Evolutionary conservation across 2,888 invertebrate species (phyloP).

Genomic region (Erebia aethiops): DNA sequence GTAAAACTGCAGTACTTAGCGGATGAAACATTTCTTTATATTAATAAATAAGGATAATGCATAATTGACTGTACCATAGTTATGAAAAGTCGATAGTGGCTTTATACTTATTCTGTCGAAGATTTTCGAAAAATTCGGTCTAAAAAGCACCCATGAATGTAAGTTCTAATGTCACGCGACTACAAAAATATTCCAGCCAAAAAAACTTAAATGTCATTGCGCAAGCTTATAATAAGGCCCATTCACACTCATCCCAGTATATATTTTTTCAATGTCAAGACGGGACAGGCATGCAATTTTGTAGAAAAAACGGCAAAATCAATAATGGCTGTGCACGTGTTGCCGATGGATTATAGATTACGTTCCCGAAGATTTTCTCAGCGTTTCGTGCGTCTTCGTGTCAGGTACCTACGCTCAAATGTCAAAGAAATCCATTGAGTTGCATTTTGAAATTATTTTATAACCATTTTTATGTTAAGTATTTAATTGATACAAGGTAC

Average conservation of each 20-base stretch:
- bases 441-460: constrained; percentile 8
- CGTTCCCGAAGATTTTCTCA: constrained; percentile 78
- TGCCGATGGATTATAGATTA: constrained; percentile 81
- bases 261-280: constrained; percentile 76
- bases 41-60: too few relatives aligned
- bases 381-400: constrained; percentile 61
- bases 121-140: neutral
- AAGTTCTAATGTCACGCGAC: constrained; percentile 64
- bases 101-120: neutral
- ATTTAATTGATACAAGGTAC: too few relatives aligned
- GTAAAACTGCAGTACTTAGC: too few relatives aligned
- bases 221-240: constrained; percentile 79
- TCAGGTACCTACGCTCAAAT: constrained; percentile 62
- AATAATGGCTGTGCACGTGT: constrained; percentile 83
- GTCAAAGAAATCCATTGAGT: constrained; percentile 52
- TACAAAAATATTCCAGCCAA: constrained; percentile 50
- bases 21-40: too few relatives aligned
- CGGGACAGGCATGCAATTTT: constrained; percentile 76
- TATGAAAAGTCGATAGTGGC: too few relatives aligned
- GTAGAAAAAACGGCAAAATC: constrained; percentile 81
- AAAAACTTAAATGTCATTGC: constrained; percentile 79
- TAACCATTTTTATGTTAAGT: constrained; percentile 6
- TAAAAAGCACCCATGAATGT: neutral
- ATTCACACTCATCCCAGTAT: constrained; percentile 71
- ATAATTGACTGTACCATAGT: too few relatives aligned